Conservation (phyloP, 2,797 vertebrate species). For the Xerus rutilus region DNA sequence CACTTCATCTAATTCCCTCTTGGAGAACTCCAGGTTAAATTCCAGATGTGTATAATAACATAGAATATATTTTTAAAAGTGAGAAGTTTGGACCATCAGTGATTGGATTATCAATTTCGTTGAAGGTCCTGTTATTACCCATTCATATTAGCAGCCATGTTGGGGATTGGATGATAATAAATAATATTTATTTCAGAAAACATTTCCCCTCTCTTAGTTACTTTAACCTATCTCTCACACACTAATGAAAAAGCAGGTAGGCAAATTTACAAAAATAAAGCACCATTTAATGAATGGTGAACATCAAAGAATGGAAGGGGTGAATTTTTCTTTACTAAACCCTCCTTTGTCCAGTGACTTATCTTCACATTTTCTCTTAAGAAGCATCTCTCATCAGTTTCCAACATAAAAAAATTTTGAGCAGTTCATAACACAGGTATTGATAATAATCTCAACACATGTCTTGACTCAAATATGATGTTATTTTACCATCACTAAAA, state of each 20-base stretch:
- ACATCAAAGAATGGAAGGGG: not conserved
- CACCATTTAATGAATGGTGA: not conserved
- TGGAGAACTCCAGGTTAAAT: not conserved
- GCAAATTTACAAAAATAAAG: slow-evolving; percentile 17
- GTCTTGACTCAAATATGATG: not conserved
- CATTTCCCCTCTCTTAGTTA: not conserved
- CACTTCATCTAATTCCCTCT: not conserved
- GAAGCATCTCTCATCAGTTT: slow-evolving; percentile 48
- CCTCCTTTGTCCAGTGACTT: not conserved
- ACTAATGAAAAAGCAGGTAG: not conserved
- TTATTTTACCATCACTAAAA: not conserved
- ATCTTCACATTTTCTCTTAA: slow-evolving; percentile 42
- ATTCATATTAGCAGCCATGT: not conserved
- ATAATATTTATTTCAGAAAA: not conserved
- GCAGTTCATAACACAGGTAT: not conserved
- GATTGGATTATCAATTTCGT: not conserved
- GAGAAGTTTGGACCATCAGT: not conserved
- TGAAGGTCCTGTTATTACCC: not conserved
- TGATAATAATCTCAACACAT: not conserved
- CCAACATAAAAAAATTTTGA: slow-evolving; percentile 37
- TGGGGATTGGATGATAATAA: slow-evolving; percentile 11
- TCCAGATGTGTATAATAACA: not conserved
- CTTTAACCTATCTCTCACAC: slow-evolving; percentile 1
- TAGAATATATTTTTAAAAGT: slow-evolving; percentile 27
- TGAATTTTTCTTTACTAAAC: not conserved